Percentiles rank a stretch among this genome's conserved stretches.
Conservation (phyloP, 2,797 vertebrate species). For the Anas flavirostris region DNA sequence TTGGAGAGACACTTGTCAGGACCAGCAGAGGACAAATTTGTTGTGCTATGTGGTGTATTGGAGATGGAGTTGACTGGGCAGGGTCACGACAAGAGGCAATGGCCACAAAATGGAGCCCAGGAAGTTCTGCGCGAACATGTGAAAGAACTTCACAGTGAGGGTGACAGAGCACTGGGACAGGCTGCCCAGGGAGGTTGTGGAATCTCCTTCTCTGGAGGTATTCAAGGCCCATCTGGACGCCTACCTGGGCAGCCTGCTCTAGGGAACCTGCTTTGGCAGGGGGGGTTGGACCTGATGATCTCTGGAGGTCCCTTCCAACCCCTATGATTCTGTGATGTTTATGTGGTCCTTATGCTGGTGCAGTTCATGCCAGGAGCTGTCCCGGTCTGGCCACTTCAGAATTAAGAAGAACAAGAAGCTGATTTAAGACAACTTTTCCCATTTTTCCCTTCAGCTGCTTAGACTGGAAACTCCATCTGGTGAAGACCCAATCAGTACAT, state of each 20-base stretch:
- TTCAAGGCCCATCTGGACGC: no score
- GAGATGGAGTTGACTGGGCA: not conserved
- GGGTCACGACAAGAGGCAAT: not conserved
- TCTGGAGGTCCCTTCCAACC: no score
- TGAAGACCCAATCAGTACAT: not conserved
- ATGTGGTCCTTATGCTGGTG: not conserved
- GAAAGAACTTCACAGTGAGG: no score
- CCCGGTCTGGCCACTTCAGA: not conserved
- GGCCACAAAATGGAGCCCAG: no score
- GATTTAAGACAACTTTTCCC: not conserved
- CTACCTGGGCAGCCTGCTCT: no score
- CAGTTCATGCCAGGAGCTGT: not conserved
- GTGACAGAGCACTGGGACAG: no score
- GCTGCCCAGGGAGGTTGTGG: no score
- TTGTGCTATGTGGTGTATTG: rapidly evolving
- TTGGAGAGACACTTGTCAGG: not conserved
- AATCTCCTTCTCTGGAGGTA: no score
- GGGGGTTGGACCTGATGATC: no score
- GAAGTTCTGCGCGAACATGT: no score
- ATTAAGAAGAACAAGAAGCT: not conserved
- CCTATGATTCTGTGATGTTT: not conserved
- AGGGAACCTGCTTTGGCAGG: no score
- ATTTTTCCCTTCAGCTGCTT: not conserved
- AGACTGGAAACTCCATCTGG: not conserved
- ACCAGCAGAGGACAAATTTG: not conserved